Conservation (phyloP, 1,140 invertebrate genomes). For the Halotydeus destructor region DNA sequence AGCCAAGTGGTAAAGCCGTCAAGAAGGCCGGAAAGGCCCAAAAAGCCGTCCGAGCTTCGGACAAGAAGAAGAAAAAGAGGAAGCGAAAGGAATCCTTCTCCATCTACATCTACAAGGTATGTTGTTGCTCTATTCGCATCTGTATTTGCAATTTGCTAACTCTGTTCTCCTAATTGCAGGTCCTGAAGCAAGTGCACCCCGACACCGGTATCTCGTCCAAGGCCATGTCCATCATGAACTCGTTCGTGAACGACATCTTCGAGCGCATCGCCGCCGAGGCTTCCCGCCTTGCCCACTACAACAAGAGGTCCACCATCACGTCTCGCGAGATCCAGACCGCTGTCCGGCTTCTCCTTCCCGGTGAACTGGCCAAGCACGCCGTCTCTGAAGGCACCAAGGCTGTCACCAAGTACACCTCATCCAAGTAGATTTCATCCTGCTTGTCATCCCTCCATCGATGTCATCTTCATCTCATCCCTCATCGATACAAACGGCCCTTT, state of each 20-base stretch:
- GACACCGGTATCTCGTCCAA: constrained; percentile 31
- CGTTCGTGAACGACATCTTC: constrained; percentile 29
- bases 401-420: constrained; percentile 33
- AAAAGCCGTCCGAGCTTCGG: constrained; percentile 24
- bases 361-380: constrained; percentile 38
- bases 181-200: constrained; percentile 28
- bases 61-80: constrained; percentile 27
- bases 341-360: constrained; percentile 35
- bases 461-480: not conserved
- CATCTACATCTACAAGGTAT: constrained; percentile 22
- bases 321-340: constrained; percentile 38
- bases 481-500: not conserved
- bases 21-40: constrained; percentile 29
- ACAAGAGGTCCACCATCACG: constrained; percentile 39
- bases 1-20: constrained; percentile 27
- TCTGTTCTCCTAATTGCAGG: constrained; percentile 12
- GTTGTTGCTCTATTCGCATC: constrained; percentile 5
- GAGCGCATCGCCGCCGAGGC: constrained; percentile 39
- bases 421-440: constrained; percentile 26
- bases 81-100: constrained; percentile 35
- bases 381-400: constrained; percentile 36
- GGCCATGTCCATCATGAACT: constrained; percentile 33
- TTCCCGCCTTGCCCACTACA: constrained; percentile 43
- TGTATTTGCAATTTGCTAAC: not conserved
- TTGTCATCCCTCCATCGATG: not conserved